Conservation (phyloP, 2,113 vertebrate species). For the Macrotis lagotis region DNA sequence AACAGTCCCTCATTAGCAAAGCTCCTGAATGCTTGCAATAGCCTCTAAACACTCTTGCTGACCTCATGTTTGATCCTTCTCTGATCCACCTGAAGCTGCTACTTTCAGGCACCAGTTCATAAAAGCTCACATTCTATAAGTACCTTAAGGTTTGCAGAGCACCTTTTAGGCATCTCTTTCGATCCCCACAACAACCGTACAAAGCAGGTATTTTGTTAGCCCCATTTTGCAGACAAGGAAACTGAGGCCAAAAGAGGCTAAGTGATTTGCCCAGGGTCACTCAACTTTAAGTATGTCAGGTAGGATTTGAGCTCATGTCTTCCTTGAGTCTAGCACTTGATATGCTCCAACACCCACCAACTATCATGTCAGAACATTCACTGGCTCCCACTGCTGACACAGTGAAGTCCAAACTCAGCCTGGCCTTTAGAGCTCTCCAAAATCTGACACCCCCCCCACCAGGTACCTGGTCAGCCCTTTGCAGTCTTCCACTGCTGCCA, state of each 20-base stretch:
- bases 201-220: not conserved
- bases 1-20: not conserved
- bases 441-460: slow-evolving; percentile 6
- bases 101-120: not conserved
- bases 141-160: not conserved
- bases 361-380: slow-evolving; percentile 19
- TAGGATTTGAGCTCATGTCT: not conserved
- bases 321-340: not conserved
- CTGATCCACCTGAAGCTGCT: not conserved
- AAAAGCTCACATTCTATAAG: not conserved
- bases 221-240: not conserved
- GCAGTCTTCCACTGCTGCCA: not conserved
- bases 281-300: not conserved
- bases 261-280: not conserved
- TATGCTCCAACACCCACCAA: not conserved
- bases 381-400: not conserved
- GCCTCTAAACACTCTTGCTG: not conserved
- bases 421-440: not conserved
- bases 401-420: slow-evolving; percentile 6
- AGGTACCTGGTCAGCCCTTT: not conserved
- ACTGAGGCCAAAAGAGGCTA: not conserved
- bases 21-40: not conserved
- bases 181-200: not conserved
- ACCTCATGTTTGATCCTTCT: not conserved
- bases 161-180: not conserved